These are phyloP conservation scores for Schrankia costaestrigalis DNA, from an alignment of 2,888 invertebrate genomes.

Conservation along the genomic window DNA sequence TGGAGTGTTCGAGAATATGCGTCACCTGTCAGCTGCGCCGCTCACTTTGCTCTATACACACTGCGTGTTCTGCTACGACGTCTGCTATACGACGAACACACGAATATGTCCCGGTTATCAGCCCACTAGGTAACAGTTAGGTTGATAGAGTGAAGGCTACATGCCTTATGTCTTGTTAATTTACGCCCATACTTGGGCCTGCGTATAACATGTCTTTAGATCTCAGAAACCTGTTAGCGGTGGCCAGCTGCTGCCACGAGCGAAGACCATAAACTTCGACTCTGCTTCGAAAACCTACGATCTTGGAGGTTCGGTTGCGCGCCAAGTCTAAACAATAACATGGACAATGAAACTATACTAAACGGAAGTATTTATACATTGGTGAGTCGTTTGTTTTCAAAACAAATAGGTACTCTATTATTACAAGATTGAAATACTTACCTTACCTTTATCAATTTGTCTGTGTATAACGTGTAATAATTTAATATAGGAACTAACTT, in stretches of 20 bases:
- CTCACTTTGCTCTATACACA: slow-evolving; percentile 31
- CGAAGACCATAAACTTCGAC: slow-evolving; percentile 14
- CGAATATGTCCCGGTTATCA: slow-evolving; percentile 68
- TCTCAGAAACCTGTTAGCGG: slow-evolving; percentile 47
- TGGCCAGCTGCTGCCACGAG: slow-evolving; percentile 32
- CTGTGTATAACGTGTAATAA: no score
- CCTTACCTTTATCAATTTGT: no score
- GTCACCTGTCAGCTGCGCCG: slow-evolving; percentile 40
- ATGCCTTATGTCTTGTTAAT: slow-evolving; percentile 32
- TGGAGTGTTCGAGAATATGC: slow-evolving; percentile 46
- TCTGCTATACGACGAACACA: slow-evolving; percentile 48
- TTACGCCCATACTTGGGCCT: slow-evolving; percentile 49
- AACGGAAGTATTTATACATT: slow-evolving; percentile 23
- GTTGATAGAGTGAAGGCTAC: slow-evolving; percentile 56
- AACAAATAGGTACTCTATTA: slow-evolving; percentile 28
- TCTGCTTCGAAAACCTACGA: slow-evolving; percentile 20
- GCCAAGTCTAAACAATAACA: slow-evolving; percentile 18
- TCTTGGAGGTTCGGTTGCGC: slow-evolving; percentile 17
- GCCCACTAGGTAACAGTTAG: slow-evolving; percentile 77
- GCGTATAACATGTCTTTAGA: slow-evolving; percentile 68
- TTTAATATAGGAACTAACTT: no score
- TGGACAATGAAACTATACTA: slow-evolving; percentile 13
- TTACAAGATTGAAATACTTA: slow-evolving; percentile 2
- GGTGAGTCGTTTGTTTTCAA: slow-evolving; percentile 51
- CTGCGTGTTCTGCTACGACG: slow-evolving; percentile 42